These are phyloP conservation scores for Pyrgilauda ruficollis DNA, from an alignment of 2,113 vertebrate genomes.

Conservation along the genomic window DNA sequence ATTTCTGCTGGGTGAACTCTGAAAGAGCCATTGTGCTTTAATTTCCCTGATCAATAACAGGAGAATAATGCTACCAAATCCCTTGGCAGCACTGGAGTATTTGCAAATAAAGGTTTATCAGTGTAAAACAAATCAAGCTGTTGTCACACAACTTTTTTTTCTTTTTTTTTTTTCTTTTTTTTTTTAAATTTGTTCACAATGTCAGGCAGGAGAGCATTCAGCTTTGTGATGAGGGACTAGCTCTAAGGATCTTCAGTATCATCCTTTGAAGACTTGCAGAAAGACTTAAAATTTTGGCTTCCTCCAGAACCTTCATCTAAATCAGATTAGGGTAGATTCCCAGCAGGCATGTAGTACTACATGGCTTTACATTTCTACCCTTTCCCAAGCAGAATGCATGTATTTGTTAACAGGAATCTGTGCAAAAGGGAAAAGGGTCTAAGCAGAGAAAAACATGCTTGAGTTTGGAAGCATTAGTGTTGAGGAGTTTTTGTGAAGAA, in stretches of 20 bases:
- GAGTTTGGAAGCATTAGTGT: neutral
- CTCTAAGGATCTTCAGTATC: neutral
- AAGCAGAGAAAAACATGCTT: neutral
- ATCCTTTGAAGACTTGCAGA: neutral
- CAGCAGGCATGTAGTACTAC: neutral
- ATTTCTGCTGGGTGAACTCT: neutral
- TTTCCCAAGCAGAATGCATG: neutral
- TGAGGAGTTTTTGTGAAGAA: neutral
- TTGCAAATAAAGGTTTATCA: neutral
- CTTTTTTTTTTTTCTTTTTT: neutral
- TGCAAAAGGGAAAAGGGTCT: neutral
- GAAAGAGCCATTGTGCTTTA: neutral
- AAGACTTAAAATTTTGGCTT: neutral
- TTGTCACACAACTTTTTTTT: neutral
- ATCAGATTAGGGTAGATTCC: neutral
- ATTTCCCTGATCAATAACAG: neutral
- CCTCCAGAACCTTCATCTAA: neutral
- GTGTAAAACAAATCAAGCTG: neutral
- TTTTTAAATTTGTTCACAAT: neutral
- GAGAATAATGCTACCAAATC: accelerated
- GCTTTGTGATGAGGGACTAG: neutral
- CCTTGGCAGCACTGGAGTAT: neutral
- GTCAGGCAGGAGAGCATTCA: neutral
- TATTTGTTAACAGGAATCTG: neutral
- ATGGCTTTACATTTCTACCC: neutral